Conservation (phyloP, 1,140 invertebrate species). For the Aphelenchoides avenae region DNA sequence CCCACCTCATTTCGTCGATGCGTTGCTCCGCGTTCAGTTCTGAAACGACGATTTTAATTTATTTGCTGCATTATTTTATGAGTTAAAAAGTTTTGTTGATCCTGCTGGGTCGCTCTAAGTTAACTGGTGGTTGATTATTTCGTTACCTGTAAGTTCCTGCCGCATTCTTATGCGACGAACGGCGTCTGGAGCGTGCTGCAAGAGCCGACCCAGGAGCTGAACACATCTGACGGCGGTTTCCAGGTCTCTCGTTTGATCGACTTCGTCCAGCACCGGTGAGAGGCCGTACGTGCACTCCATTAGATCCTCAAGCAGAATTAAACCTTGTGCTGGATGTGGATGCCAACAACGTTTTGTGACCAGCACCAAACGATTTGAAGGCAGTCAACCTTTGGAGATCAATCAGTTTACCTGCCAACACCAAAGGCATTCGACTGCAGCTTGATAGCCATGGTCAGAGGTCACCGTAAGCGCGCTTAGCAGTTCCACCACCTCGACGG, state of each 20-base stretch:
- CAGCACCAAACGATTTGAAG: not conserved
- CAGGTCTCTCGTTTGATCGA: slow-evolving; percentile 9
- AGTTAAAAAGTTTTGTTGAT: too few relatives aligned
- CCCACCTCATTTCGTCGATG: too few relatives aligned
- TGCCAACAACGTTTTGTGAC: not conserved
- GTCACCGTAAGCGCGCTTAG: slow-evolving; percentile 15
- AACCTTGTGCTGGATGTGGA: too few relatives aligned
- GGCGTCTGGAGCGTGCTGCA: slow-evolving; percentile 25
- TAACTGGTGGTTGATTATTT: not conserved
- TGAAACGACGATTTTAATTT: too few relatives aligned
- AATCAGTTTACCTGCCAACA: slow-evolving; percentile 21
- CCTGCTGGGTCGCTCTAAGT: too few relatives aligned
- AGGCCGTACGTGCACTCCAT: slow-evolving; percentile 9
- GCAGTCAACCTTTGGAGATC: not conserved
- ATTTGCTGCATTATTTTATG: too few relatives aligned
- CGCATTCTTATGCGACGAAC: slow-evolving; percentile 1
- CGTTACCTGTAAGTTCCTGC: slow-evolving; percentile 28
- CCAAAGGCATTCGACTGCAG: slow-evolving; percentile 27
- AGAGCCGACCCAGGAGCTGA: slow-evolving; percentile 10
- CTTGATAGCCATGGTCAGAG: slow-evolving; percentile 24
- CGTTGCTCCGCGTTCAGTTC: too few relatives aligned
- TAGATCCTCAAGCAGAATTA: slow-evolving; percentile 22
- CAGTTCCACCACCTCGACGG: slow-evolving; percentile 15
- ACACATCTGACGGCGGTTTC: slow-evolving; percentile 3
- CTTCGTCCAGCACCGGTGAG: slow-evolving; percentile 27